A percentile compares a stretch with the other conserved stretches of the same genome.
phyloP scores from a whole-genome alignment of 2,797 vertebrate species.

The Acanthurus leucopareius region DNA sequence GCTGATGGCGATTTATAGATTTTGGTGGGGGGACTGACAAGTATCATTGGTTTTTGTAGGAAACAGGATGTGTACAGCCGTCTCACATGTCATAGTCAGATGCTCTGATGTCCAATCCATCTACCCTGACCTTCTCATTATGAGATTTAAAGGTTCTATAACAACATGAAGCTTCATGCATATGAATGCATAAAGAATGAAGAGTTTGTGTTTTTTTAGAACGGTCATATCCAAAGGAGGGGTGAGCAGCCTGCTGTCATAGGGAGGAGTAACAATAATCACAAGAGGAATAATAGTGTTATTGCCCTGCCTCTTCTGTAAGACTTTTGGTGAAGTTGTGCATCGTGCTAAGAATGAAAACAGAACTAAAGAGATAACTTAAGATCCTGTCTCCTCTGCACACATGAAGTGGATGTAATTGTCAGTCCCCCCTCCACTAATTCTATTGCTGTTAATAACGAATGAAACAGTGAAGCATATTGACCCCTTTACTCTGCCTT shows the following conservation, averaged over 20 bases:
- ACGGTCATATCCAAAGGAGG: rapidly evolving
- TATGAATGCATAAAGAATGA: background rate
- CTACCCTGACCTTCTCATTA: background rate
- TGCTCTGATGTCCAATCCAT: background rate
- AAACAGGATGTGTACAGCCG: background rate
- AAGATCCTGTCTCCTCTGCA: too few relatives aligned
- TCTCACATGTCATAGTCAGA: background rate
- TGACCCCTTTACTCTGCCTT: too few relatives aligned
- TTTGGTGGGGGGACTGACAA: background rate
- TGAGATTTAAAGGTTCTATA: too few relatives aligned
- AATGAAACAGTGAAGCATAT: too few relatives aligned
- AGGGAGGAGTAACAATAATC: background rate
- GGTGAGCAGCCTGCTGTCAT: background rate
- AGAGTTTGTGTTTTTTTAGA: background rate
- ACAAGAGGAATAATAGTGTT: background rate
- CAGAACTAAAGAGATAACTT: too few relatives aligned
- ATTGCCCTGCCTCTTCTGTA: background rate
- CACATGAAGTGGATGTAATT: too few relatives aligned
- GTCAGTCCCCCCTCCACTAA: too few relatives aligned
- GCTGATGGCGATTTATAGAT: background rate
- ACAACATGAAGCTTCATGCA: background rate
- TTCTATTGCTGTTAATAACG: too few relatives aligned
- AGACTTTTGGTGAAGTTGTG: background rate
- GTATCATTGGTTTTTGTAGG: background rate
- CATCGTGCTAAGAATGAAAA: too few relatives aligned